Conservation (phyloP, 2,113 vertebrate species). For the Pedetes capensis region DNA sequence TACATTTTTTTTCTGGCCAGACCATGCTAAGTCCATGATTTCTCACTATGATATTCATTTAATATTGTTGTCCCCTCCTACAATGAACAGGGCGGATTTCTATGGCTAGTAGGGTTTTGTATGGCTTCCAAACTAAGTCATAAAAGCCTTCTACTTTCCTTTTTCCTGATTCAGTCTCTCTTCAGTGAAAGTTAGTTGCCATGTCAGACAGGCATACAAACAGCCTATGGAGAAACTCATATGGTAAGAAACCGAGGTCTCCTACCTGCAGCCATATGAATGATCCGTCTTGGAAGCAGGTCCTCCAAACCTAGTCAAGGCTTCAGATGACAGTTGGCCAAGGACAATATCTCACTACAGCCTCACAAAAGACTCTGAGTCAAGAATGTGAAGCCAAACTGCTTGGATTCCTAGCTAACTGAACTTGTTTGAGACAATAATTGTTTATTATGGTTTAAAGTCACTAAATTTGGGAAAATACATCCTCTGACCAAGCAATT, state of each 20-base stretch:
- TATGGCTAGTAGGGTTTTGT: background rate
- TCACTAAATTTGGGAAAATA: background rate
- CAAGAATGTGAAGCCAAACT: background rate
- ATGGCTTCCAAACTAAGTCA: background rate
- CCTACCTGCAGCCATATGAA: background rate
- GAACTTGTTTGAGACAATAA: background rate
- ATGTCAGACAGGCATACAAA: background rate
- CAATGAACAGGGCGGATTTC: background rate
- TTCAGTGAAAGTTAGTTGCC: background rate
- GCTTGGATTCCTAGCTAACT: background rate
- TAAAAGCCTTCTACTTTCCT: background rate
- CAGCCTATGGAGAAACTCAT: background rate
- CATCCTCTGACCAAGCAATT: background rate
- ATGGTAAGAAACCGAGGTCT: background rate
- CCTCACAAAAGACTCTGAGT: background rate
- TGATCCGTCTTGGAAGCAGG: background rate
- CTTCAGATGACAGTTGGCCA: background rate
- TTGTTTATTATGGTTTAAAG: background rate
- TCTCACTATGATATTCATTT: background rate
- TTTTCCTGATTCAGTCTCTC: background rate
- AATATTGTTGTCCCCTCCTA: background rate
- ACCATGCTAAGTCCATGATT: background rate
- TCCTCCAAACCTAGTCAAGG: background rate
- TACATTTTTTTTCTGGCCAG: background rate
- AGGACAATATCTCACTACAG: background rate